Conservation (phyloP, 2,797 vertebrate genomes). For the Champsocephalus esox region DNA sequence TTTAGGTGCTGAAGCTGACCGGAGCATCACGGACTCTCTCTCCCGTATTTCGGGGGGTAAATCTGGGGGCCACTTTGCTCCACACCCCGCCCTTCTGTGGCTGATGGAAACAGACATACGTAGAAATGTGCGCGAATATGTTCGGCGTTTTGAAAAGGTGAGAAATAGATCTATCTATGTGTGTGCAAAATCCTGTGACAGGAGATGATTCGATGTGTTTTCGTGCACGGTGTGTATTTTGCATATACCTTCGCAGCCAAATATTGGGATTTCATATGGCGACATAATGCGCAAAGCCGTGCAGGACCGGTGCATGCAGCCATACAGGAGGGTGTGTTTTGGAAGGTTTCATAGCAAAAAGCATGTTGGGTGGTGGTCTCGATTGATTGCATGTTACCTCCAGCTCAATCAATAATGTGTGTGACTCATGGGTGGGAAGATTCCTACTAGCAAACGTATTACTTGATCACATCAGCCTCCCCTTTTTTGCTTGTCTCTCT, state of each 20-base stretch:
- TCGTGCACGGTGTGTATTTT: slow-evolving; percentile 3
- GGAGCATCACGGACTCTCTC: slow-evolving; percentile 23
- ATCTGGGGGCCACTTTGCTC: slow-evolving; percentile 34
- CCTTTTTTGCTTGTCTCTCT: neutral
- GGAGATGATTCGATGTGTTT: slow-evolving; percentile 18
- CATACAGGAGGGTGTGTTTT: slow-evolving; percentile 10
- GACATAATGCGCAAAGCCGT: slow-evolving; percentile 74
- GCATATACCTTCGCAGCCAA: neutral
- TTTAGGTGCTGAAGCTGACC: slow-evolving; percentile 58
- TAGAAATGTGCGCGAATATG: slow-evolving; percentile 87
- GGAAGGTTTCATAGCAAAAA: neutral
- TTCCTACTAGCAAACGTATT: slow-evolving; percentile 9
- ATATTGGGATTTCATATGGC: slow-evolving; percentile 13
- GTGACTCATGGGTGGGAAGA: slow-evolving; percentile 39
- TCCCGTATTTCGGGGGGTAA: neutral
- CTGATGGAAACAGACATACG: slow-evolving; percentile 80
- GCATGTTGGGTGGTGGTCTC: neutral
- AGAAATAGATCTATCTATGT: slow-evolving; percentile 52
- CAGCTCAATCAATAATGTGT: slow-evolving; percentile 25
- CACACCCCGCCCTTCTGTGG: slow-evolving; percentile 41
- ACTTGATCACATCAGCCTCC: slow-evolving; percentile 11
- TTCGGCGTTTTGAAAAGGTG: slow-evolving; percentile 88
- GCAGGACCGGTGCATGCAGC: slow-evolving; percentile 41
- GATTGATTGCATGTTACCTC: slow-evolving; percentile 32
- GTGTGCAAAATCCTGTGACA: slow-evolving; percentile 22